A percentile compares a stretch with the other conserved stretches of the same genome.
Conservation (phyloP, 2,113 vertebrate species). For the Tetrao urogallus region DNA sequence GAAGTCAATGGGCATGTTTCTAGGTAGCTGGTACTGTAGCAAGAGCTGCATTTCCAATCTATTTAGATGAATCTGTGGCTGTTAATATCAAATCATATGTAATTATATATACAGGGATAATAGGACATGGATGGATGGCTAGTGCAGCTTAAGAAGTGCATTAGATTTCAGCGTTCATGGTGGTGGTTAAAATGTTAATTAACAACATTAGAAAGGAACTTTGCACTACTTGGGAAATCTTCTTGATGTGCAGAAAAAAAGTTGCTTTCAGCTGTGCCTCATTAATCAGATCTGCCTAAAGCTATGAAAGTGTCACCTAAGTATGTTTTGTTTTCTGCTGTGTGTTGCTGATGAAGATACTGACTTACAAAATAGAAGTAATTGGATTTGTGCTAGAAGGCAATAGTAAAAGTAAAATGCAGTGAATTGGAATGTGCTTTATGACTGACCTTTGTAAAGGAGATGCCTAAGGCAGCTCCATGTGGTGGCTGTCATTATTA, state of each 20-base stretch:
- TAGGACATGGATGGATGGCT: slow-evolving; percentile 62
- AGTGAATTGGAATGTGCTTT: slow-evolving; percentile 38
- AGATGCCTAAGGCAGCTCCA: slow-evolving; percentile 29
- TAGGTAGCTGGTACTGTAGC: not conserved
- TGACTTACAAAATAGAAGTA: slow-evolving; percentile 69
- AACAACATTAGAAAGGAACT: slow-evolving; percentile 43
- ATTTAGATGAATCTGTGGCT: slow-evolving; percentile 50
- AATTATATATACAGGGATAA: slow-evolving; percentile 74
- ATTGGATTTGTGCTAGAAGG: slow-evolving; percentile 58
- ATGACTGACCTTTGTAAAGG: slow-evolving; percentile 67
- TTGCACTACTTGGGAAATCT: slow-evolving; percentile 46
- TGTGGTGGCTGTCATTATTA: slow-evolving; percentile 53
- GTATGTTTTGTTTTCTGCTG: slow-evolving; percentile 62
- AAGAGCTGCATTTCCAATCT: slow-evolving; percentile 1
- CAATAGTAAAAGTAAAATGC: not conserved
- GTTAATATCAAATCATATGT: slow-evolving; percentile 73
- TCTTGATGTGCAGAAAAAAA: slow-evolving; percentile 63
- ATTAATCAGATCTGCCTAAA: slow-evolving; percentile 77
- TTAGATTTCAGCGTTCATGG: slow-evolving; percentile 49
- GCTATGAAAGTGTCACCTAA: slow-evolving; percentile 70
- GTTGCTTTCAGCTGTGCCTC: slow-evolving; percentile 76
- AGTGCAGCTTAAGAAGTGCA: slow-evolving; percentile 21
- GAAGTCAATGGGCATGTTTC: not conserved
- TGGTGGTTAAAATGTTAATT: slow-evolving; percentile 69
- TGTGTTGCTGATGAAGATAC: slow-evolving; percentile 62